Base-by-base conservation (phyloP, 2,113 vertebrate genomes). In the Zosterops pallidus region DNA sequence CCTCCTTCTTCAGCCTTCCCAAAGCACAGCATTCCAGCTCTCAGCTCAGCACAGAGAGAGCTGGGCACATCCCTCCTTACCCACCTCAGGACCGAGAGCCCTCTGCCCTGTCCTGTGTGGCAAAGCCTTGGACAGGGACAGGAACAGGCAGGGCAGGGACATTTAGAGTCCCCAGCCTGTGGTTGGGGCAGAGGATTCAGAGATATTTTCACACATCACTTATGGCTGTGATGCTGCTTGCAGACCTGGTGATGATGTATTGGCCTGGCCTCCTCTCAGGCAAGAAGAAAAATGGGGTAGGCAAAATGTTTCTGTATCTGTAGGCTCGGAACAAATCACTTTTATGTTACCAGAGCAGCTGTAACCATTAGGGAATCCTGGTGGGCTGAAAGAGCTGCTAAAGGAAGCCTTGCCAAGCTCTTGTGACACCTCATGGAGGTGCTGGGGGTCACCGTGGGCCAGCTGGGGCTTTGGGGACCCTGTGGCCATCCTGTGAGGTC, bases 271-370 rank as follows among this genome's bases (percentile, higher is more conserved):
- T 75, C 42, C 49, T 74, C 78, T 55, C 53, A 52, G 70, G 72
- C 74, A 75, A 77, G 70, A 85, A 83, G 83, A 91, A 94, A 94
- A 95, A 87, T 76, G 42, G 69, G 22, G 59, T 22, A 60, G 93
- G 74, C 67, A 76, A 85, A 92, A 76, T 76, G 84, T 91, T 95
- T 95, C 78, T 89, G 42, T 80, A 44, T 75, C 88, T 69, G 62
- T 65, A 57, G 70, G 60, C 80, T 82, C 39, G 26, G 86, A 93
- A 88, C 72, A 88, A 82, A 71, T 91, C 89, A 76, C 75, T 92
- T 81, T 62, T 49, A 57, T 72, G 81, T 79, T 89, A 89, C 49
- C 35, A 23, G 81, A 89, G 84, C 82, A 83, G 93, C 82, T 78
- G 90, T 56, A 81, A n/a, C 60, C 85, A 14, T 52, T 23, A 56